Evolutionary conservation across 2,113 vertebrate genomes (phyloP).

Genomic region (Argyrosomus japonicus): DNA sequence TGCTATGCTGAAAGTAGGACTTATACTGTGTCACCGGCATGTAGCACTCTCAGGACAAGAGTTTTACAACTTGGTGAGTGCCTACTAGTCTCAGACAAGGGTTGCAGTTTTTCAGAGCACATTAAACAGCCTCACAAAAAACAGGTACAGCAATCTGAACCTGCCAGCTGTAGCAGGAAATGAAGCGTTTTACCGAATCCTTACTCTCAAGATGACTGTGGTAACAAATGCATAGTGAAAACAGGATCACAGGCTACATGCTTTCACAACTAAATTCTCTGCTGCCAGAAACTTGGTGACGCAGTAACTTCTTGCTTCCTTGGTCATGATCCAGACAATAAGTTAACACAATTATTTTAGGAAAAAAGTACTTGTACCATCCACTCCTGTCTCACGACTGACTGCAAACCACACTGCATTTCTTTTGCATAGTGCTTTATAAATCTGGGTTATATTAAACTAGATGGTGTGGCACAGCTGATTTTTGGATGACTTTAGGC

Average conservation of each 20-base stretch:
- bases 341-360: not conserved
- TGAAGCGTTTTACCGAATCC: not conserved
- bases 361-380: not conserved
- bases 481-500: not conserved
- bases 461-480: not conserved
- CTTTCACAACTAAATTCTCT: too few relatives aligned
- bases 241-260: too few relatives aligned
- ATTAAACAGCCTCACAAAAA: conserved; percentile 18
- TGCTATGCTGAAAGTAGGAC: conserved; percentile 35
- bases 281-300: not conserved
- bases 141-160: conserved; percentile 5
- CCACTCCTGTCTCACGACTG: not conserved
- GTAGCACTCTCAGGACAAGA: conserved; percentile 35
- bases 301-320: not conserved
- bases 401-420: not conserved
- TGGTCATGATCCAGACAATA: not conserved
- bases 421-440: not conserved
- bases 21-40: conserved; percentile 28
- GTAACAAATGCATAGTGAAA: not conserved
- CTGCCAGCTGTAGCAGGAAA: not conserved
- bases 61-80: conserved; percentile 27
- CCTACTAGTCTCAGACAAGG: conserved; percentile 4
- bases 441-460: too few relatives aligned
- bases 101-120: conserved; percentile 3
- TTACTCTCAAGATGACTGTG: not conserved